Conservation (phyloP, 2,797 vertebrate species). For the Semotilus atromaculatus region DNA sequence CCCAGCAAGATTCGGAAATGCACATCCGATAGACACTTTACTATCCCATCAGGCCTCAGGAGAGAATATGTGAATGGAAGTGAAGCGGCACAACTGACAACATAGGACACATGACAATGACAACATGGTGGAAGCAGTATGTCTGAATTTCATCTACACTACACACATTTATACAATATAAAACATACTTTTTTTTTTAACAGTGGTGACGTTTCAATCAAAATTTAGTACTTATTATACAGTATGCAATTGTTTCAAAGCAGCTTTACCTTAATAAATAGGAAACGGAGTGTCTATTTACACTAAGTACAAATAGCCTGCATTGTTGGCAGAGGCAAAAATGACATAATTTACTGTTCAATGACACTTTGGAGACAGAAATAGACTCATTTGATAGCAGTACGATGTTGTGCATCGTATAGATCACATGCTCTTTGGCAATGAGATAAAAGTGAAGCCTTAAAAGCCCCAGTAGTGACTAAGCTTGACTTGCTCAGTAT, state of each 20-base stretch:
- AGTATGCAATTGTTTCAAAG: neutral
- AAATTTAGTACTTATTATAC: neutral
- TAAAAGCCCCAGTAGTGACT: slow-evolving; percentile 33
- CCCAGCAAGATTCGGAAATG: neutral
- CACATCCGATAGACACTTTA: neutral
- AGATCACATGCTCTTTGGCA: neutral
- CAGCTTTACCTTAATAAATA: no score
- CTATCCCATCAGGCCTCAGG: neutral
- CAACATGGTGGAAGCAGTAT: neutral
- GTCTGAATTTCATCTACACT: neutral
- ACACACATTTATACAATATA: neutral
- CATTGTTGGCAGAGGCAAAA: no score
- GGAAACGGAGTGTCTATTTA: no score
- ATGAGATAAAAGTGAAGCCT: slow-evolving; percentile 16
- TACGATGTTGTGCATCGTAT: neutral
- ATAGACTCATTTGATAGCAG: neutral
- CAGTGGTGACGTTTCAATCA: neutral
- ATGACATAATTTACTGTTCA: neutral
- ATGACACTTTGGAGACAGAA: neutral
- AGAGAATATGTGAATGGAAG: neutral
- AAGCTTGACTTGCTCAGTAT: slow-evolving; percentile 30
- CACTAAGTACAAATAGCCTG: no score
- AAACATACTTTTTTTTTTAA: no score
- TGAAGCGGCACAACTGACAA: neutral
- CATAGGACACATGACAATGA: neutral